Percentiles rank a stretch among this genome's conserved stretches.
These are phyloP conservation scores for human (Homo sapiens) DNA, from an alignment of 2,113 vertebrate species.

Conservation along the genomic window GRCh38 chr1:167187001-167187500, in stretches of 20 bases:
- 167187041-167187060: not conserved
- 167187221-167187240: not conserved
- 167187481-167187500: not conserved
- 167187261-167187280: not conserved
- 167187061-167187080: not conserved
- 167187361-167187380: not conserved
- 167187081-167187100: not conserved
- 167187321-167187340: not conserved
- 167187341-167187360: not conserved
- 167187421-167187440: not conserved
- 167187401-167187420: not conserved
- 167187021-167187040: not conserved
- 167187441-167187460: not conserved
- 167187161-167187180: not conserved
- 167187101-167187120: not conserved
- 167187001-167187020: not conserved
- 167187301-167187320: not conserved
- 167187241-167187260: not conserved
- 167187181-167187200: not conserved
- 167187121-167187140: not conserved
- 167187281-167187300: not conserved
- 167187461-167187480: not conserved
- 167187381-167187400: not conserved
- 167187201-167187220: not conserved
- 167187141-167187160: not conserved